Percentiles rank a stretch among this genome's conserved stretches.
Conservation (phyloP, 2,797 vertebrate genomes). For the Sebastes ruberrimus region DNA sequence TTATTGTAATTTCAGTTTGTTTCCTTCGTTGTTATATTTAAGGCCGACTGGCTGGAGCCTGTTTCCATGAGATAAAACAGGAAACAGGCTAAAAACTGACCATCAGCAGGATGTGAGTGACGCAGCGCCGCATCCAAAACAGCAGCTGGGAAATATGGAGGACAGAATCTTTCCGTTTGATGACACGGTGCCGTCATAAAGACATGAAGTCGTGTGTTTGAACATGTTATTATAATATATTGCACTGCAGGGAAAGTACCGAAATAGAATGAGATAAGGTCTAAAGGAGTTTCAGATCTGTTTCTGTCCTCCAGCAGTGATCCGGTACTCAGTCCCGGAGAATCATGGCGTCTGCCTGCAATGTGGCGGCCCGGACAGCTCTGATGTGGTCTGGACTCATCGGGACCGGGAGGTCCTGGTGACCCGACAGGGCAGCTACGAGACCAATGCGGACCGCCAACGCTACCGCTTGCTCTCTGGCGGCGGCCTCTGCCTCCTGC, state of each 20-base stretch:
- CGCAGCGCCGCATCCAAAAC: background rate
- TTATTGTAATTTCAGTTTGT: too few relatives aligned
- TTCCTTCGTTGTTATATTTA: background rate
- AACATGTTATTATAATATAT: background rate
- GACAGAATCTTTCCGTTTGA: background rate
- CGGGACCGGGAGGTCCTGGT: conserved; percentile 30
- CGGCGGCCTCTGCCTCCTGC: conserved; percentile 48
- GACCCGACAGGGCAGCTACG: background rate
- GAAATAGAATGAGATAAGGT: background rate
- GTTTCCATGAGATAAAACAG: conserved; percentile 58
- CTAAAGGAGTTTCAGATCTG: background rate
- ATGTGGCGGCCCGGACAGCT: background rate
- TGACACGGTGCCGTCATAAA: background rate
- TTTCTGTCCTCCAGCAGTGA: conserved; percentile 1
- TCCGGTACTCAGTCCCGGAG: conserved; percentile 51
- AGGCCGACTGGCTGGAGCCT: background rate
- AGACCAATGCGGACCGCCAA: conserved; percentile 20
- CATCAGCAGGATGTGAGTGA: conserved; percentile 17
- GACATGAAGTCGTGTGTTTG: background rate
- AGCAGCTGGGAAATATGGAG: background rate
- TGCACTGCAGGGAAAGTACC: too few relatives aligned
- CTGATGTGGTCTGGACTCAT: conserved; percentile 57
- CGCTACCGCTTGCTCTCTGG: conserved; percentile 15
- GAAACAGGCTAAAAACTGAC: conserved; percentile 31
- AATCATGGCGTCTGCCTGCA: conserved; percentile 55